Conservation (phyloP, 2,797 vertebrate genomes). For the Novumbra hubbsi region DNA sequence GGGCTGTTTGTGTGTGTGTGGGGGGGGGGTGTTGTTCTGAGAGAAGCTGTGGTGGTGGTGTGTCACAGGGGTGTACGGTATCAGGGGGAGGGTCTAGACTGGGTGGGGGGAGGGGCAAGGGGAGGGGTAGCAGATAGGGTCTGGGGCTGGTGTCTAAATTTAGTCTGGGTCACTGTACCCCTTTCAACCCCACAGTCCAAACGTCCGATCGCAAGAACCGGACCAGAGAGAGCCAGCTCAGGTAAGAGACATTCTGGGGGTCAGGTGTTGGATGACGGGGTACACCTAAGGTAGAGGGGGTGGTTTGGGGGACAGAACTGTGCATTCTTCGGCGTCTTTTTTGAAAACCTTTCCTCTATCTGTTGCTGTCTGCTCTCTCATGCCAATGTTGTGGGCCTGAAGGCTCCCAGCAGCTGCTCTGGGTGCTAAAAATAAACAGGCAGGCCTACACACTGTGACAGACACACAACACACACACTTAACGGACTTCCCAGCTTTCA, state of each 20-base stretch:
- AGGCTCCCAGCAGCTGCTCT: constrained; percentile 49
- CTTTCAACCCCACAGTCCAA: not conserved
- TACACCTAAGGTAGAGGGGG: not conserved
- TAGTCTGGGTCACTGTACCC: constrained; percentile 52
- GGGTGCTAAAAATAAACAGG: constrained; percentile 49
- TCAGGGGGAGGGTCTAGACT: constrained; percentile 25
- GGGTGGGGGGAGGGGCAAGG: constrained; percentile 15
- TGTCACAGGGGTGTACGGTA: constrained; percentile 41
- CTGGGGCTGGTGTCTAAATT: constrained; percentile 53
- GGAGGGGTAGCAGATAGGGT: constrained; percentile 10
- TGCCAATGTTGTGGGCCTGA: constrained; percentile 27
- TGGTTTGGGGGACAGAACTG: not conserved
- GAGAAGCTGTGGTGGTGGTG: not conserved
- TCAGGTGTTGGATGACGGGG: not conserved
- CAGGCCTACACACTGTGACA: not conserved
- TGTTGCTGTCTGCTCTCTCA: constrained; percentile 9
- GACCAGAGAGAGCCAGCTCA: constrained; percentile 2
- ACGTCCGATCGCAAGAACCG: not conserved
- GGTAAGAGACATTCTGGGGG: constrained; percentile 9
- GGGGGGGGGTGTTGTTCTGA: not conserved
- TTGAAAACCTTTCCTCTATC: not conserved
- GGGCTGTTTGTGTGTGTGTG: no score
- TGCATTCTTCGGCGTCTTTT: not conserved
- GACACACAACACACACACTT: constrained; percentile 10
- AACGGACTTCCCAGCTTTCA: not conserved